A percentile compares a stretch with the other conserved stretches of the same genome.
Evolutionary conservation across 2,888 invertebrate species (phyloP).

Genomic region (Dynastes tityus): DNA sequence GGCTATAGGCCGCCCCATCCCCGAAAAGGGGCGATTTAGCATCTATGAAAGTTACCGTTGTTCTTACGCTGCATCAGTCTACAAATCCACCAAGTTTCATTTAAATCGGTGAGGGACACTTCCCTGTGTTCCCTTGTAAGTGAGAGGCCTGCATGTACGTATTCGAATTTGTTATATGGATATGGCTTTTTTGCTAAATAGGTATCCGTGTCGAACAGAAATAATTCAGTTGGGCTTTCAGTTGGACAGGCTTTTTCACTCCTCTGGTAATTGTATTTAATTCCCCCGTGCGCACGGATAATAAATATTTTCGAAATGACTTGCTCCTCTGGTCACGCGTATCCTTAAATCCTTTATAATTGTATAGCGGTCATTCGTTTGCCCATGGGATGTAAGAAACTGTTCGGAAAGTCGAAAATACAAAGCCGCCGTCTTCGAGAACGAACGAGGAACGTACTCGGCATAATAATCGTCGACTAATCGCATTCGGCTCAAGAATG

Average conservation of each 20-base stretch:
- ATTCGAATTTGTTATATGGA: background rate
- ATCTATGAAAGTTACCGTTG: no score
- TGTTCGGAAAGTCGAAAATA: conserved; percentile 25
- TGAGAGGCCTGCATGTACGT: background rate
- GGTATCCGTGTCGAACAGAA: conserved; percentile 12
- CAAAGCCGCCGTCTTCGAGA: conserved; percentile 19
- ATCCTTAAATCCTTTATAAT: conserved; percentile 58
- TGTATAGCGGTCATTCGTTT: conserved; percentile 55
- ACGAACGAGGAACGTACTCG: conserved; percentile 29
- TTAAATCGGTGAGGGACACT: no score
- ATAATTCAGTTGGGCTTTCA: conserved; percentile 45
- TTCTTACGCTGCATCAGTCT: no score
- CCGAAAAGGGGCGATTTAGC: no score
- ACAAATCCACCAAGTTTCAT: no score
- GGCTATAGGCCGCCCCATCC: no score
- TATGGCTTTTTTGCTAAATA: conserved; percentile 3
- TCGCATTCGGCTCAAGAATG: background rate
- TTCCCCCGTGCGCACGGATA: conserved; percentile 35
- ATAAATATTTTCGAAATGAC: conserved; percentile 55
- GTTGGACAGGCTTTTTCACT: conserved; percentile 41
- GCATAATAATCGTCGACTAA: conserved; percentile 33
- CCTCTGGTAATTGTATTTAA: conserved; percentile 44
- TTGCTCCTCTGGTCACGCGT: conserved; percentile 56
- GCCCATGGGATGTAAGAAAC: conserved; percentile 45
- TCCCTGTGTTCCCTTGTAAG: no score